phyloP scores from a whole-genome alignment of 2,113 vertebrate species.

The Bubo bubo region DNA sequence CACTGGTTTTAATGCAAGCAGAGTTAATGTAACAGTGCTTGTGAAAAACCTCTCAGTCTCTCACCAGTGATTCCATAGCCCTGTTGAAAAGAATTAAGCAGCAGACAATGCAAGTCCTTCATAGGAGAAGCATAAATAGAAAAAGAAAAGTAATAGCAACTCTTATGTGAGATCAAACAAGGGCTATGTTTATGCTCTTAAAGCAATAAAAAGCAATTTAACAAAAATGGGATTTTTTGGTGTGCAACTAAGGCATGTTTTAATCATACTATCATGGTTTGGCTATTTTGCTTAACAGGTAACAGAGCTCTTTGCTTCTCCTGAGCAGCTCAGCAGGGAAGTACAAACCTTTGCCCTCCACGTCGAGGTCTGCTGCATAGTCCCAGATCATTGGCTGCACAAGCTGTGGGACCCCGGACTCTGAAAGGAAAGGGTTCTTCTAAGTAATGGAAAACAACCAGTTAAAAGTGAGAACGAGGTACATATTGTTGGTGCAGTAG shows the following conservation, averaged over 20 bases:
- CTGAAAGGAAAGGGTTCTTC: slow-evolving; percentile 68
- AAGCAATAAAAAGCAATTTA: not conserved
- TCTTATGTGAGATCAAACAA: not conserved
- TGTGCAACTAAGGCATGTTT: not conserved
- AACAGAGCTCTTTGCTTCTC: not conserved
- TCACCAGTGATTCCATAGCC: not conserved
- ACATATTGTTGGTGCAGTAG: not conserved
- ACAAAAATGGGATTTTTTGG: not conserved
- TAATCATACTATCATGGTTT: not conserved
- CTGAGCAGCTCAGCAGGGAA: not conserved
- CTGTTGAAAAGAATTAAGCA: not conserved
- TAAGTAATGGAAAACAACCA: not conserved
- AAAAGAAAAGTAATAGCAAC: not conserved
- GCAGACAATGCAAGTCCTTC: not conserved
- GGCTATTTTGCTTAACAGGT: not conserved
- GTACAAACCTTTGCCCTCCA: slow-evolving; percentile 83
- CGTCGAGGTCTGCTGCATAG: slow-evolving; percentile 85
- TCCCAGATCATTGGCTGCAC: slow-evolving; percentile 96
- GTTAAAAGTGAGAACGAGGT: not conserved
- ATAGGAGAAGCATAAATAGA: not conserved
- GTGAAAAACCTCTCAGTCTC: not conserved
- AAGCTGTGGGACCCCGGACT: slow-evolving; percentile 83
- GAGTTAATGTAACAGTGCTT: not conserved
- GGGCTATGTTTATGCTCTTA: not conserved
- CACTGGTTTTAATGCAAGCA: not conserved